Base-by-base conservation (phyloP, 2,113 vertebrate genomes). In the Rynchops niger region DNA sequence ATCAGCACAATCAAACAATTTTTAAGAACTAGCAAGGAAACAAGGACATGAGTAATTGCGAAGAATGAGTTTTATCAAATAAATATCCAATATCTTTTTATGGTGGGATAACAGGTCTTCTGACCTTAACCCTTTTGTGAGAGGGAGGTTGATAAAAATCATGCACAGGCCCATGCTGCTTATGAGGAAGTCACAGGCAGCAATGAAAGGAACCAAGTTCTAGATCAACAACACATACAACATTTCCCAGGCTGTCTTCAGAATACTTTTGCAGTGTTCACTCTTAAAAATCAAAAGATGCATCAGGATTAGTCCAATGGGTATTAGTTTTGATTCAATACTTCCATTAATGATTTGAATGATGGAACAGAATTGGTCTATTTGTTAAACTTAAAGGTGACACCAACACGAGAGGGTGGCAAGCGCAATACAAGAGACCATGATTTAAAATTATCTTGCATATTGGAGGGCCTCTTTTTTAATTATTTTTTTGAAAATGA, bases 391-490 rank as follows among this genome's bases (percentile, higher is more conserved):
- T 23, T 25, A 69, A 58, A 81, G 9, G n/a, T 66, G n/a, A 76
- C 11, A 50, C 11, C 10, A 80, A 17, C 12, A 34, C n/a, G 17
- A 85, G 30, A 80, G 21, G n/a, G 19, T 14, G 56, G 17, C 7
- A 67, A 88, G 21, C 11, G 52, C 22, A 58, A 47, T 32, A 47
- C 5, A 63, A 42, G 14, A 50, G 6, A 53, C 4, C 4, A 27
- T 9, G 3, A 70, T 59, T 70, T 77, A 27, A 74, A 88, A 32
- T 40, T 55, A 23, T 82, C n/a, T 69, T 69, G 38, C 10, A 20
- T 56, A 20, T 15, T 19, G 5, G 14, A 26, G 3, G 10, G 1
- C 2, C 6, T 11, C 4, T 16, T 36, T 50, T 22, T 19, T 38
- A n/a, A n/a, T 25, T 36, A 36, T 36, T 36, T 36, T 36, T 25